A percentile compares a stretch with the other conserved stretches of the same genome.
phyloP scores from a whole-genome alignment of 2,888 invertebrate species.

The Folsomia manolachei region DNA sequence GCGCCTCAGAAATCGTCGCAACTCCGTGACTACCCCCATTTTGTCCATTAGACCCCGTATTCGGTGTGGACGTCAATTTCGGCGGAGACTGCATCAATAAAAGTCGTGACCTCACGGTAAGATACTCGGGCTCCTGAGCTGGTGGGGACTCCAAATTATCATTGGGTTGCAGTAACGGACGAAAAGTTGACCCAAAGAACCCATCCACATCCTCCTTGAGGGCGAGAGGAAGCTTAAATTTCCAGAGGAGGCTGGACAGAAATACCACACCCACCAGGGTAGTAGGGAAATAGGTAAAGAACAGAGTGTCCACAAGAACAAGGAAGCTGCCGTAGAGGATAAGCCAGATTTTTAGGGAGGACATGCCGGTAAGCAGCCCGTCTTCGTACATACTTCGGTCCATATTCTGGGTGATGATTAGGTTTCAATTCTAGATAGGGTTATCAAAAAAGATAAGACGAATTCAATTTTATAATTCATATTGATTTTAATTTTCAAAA shows the following conservation, averaged over 20 bases:
- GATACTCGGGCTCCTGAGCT: constrained; percentile 11
- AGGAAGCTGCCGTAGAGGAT: constrained; percentile 23
- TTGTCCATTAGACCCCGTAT: neutral
- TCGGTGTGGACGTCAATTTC: neutral
- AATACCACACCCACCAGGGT: constrained; percentile 23
- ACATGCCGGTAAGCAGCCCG: neutral
- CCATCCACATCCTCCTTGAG: constrained; percentile 19
- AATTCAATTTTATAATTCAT: too few relatives aligned
- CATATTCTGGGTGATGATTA: too few relatives aligned
- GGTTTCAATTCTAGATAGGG: too few relatives aligned
- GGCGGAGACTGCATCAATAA: constrained; percentile 21
- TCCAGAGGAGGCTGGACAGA: constrained; percentile 17
- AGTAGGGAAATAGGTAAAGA: constrained; percentile 24
- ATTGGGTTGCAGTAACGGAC: constrained; percentile 23
- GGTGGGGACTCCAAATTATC: constrained; percentile 4
- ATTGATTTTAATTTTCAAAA: too few relatives aligned
- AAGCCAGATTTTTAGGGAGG: constrained; percentile 35
- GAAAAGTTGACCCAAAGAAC: constrained; percentile 30
- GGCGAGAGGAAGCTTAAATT: constrained; percentile 27
- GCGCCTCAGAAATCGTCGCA: constrained; percentile 10
- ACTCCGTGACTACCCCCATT: neutral
- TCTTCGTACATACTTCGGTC: neutral
- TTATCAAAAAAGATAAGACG: too few relatives aligned
- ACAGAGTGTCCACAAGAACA: constrained; percentile 22
- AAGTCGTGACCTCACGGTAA: constrained; percentile 24